These are phyloP conservation scores for Aradophagus sp. DNA, from an alignment of 1,140 invertebrate species.

Conservation along the genomic window DNA sequence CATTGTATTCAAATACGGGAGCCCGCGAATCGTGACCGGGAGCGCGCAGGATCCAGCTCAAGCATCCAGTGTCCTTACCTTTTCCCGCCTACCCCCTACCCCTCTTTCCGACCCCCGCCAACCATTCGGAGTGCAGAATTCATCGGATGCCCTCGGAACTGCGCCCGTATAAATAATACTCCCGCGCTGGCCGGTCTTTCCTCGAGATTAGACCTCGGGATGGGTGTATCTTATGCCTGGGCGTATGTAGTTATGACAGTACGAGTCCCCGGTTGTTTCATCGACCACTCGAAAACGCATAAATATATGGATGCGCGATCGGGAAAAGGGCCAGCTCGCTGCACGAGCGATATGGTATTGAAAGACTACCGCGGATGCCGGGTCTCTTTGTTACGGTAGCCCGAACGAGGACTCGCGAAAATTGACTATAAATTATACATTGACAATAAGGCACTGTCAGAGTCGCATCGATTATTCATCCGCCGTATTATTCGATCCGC, in stretches of 20 bases:
- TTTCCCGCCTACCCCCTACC: constrained; percentile 13
- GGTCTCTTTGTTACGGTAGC: constrained; percentile 49
- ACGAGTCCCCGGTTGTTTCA: constrained; percentile 50
- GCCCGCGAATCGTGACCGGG: constrained; percentile 73
- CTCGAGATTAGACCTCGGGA: constrained; percentile 58
- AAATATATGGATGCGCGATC: constrained; percentile 47
- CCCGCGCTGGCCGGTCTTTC: constrained; percentile 44
- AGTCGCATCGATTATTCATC: constrained; percentile 45
- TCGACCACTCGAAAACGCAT: constrained; percentile 50
- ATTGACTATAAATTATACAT: constrained; percentile 53
- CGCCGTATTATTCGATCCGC: constrained; percentile 28
- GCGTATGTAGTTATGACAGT: constrained; percentile 52
- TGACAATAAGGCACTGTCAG: constrained; percentile 48
- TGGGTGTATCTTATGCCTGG: constrained; percentile 44
- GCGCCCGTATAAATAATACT: constrained; percentile 60
- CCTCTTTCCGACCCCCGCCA: constrained; percentile 5
- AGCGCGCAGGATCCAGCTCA: constrained; percentile 58
- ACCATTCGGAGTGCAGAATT: too few species aligned
- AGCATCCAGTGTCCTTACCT: constrained; percentile 45
- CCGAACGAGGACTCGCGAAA: constrained; percentile 33
- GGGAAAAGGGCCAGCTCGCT: constrained; percentile 33
- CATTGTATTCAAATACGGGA: constrained; percentile 76
- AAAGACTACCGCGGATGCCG: constrained; percentile 44
- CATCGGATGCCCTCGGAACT: constrained; percentile 36
- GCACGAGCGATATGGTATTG: constrained; percentile 52